These are phyloP conservation scores for Remorina albescens DNA, from an alignment of 2,797 vertebrate genomes.

Conservation along the genomic window DNA sequence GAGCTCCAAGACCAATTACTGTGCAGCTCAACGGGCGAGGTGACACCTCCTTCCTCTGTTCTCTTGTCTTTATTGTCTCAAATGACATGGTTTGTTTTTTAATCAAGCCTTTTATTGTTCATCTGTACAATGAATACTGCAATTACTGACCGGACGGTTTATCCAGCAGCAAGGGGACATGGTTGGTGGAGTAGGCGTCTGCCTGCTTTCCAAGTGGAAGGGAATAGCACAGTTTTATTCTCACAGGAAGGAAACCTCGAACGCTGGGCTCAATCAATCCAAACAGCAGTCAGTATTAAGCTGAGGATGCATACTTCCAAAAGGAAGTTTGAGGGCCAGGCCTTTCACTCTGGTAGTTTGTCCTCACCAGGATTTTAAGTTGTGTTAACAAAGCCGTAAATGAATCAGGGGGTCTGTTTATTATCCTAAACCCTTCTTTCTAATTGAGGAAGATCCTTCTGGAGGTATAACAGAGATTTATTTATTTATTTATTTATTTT, in stretches of 20 bases:
- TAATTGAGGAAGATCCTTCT: constrained; percentile 48
- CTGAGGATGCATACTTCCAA: constrained; percentile 37
- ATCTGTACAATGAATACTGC: constrained; percentile 73
- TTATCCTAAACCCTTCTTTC: constrained; percentile 48
- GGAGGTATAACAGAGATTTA: constrained; percentile 46
- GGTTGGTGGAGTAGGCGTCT: constrained; percentile 58
- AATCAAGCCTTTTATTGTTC: constrained; percentile 79
- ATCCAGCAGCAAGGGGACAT: constrained; percentile 57
- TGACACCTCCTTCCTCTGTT: constrained; percentile 74
- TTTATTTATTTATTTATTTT: no score
- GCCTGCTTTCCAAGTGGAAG: constrained; percentile 43
- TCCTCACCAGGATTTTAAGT: constrained; percentile 39
- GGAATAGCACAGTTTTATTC: constrained; percentile 54
- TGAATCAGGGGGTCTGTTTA: constrained; percentile 41
- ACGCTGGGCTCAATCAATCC: constrained; percentile 55
- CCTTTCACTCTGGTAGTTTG: constrained; percentile 48
- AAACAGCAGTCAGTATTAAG: constrained; percentile 39
- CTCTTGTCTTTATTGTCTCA: constrained; percentile 69
- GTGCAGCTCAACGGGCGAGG: constrained; percentile 66
- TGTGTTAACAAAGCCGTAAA: constrained; percentile 53
- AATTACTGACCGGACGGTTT: constrained; percentile 76
- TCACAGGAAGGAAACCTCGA: constrained; percentile 25
- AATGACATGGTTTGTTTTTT: constrained; percentile 78
- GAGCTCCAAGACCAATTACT: constrained; percentile 82
- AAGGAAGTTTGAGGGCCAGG: constrained; percentile 39